These are phyloP conservation scores for Pipistrellus kuhlii DNA, from an alignment of 2,797 vertebrate genomes.

Conservation along the genomic window DNA sequence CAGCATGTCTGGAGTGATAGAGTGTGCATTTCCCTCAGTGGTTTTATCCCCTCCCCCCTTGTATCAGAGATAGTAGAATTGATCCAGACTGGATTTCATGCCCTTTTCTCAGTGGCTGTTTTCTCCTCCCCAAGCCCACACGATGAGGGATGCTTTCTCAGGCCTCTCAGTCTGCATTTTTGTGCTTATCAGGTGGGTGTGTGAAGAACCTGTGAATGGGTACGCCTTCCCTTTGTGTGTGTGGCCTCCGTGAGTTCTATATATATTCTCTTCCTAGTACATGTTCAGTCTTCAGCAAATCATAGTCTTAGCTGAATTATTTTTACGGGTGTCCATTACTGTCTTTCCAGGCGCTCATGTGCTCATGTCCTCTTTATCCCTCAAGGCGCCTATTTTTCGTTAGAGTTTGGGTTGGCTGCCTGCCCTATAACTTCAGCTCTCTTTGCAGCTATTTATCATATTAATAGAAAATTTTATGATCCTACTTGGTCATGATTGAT, in stretches of 20 bases:
- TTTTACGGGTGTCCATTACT: conserved; percentile 17
- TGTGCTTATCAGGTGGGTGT: not conserved
- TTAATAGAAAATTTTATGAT: not conserved
- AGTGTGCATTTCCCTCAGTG: not conserved
- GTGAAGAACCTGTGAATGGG: not conserved
- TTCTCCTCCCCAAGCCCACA: not conserved
- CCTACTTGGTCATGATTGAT: not conserved
- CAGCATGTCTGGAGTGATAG: not conserved
- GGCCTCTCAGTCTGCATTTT: not conserved
- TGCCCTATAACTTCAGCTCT: conserved; percentile 9
- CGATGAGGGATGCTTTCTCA: not conserved
- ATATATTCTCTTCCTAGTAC: conserved; percentile 34
- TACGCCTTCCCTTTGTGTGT: not conserved
- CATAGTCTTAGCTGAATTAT: conserved; percentile 5
- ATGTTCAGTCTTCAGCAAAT: not conserved
- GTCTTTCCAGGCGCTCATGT: not conserved
- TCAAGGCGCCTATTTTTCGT: not conserved
- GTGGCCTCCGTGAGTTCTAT: not conserved
- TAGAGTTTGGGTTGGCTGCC: not conserved
- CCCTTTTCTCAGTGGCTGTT: not conserved
- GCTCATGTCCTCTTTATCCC: not conserved
- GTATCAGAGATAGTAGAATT: not conserved
- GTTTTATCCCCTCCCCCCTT: not conserved
- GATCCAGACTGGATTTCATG: not conserved
- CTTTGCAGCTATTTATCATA: not conserved